Conservation (phyloP, 2,113 vertebrate genomes). For the mouse (Mus musculus) region DNA sequence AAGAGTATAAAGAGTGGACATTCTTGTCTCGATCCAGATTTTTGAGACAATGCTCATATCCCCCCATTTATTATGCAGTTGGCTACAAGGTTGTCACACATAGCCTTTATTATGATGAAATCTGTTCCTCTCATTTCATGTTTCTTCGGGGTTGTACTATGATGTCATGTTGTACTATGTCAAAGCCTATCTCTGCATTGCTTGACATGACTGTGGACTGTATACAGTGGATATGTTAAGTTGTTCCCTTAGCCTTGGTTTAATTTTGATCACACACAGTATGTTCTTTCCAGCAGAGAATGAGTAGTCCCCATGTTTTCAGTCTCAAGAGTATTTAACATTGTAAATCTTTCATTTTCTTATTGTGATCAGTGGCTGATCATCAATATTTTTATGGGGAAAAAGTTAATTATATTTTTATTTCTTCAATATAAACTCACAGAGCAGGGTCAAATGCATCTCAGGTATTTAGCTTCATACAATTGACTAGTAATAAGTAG, state of each 20-base stretch:
- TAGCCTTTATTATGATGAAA: neutral
- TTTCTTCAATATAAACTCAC: neutral
- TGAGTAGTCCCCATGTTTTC: neutral
- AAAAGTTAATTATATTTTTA: neutral
- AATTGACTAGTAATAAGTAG: neutral
- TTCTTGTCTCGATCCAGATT: neutral
- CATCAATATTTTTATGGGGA: neutral
- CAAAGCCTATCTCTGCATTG: neutral
- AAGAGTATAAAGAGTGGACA: neutral
- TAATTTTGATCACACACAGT: neutral
- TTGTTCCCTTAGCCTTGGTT: neutral
- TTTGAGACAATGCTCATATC: neutral
- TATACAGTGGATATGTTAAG: neutral
- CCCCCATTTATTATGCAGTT: neutral
- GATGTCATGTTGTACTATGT: neutral
- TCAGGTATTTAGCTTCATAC: neutral
- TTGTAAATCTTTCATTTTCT: neutral
- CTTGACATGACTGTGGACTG: neutral
- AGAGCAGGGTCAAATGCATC: neutral
- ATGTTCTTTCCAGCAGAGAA: neutral
- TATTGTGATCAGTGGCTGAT: neutral
- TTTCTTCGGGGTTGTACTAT: neutral
- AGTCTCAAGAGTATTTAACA: neutral
- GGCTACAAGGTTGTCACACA: neutral
- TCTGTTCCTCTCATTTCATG: neutral